A percentile compares a stretch with the other conserved stretches of the same genome.
phyloP scores from a whole-genome alignment of 2,888 invertebrate species.

The Coleophora deauratella region DNA sequence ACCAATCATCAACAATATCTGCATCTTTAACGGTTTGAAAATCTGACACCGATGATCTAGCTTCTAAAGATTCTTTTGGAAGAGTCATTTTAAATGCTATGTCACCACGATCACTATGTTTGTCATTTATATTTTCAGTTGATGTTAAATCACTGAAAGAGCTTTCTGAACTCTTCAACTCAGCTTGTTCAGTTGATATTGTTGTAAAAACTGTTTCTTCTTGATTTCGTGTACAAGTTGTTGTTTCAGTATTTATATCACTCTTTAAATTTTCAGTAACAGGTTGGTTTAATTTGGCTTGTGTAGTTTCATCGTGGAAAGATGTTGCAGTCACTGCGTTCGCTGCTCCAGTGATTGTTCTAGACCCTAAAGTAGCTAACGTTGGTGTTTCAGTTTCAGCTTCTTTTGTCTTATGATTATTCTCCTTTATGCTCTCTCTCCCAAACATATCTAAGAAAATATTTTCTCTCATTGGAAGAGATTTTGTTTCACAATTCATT shows the following conservation, averaged over 20 bases:
- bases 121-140: conserved; percentile 14
- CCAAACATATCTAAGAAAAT: conserved; percentile 8
- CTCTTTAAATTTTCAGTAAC: neutral
- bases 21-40: conserved; percentile 11
- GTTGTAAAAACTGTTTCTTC: conserved; percentile 22
- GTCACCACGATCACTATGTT: conserved; percentile 20
- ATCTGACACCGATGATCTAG: conserved; percentile 30
- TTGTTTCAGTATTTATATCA: no score
- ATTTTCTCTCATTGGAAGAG: conserved; percentile 20
- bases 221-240: no score
- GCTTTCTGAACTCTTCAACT: conserved; percentile 24
- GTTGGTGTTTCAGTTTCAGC: neutral
- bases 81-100: conserved; percentile 20
- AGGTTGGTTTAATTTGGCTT: neutral
- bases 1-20: conserved; percentile 19
- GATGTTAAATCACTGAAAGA: conserved; percentile 5
- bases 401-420: conserved; percentile 1
- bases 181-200: conserved; percentile 34
- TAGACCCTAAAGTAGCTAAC: neutral
- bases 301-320: no score
- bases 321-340: neutral
- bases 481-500: conserved; percentile 66
- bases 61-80: conserved; percentile 24
- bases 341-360: neutral
- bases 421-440: conserved; percentile 4